Base-by-base conservation (phyloP, 2,888 invertebrate genomes). In the Xestia xanthographa region DNA sequence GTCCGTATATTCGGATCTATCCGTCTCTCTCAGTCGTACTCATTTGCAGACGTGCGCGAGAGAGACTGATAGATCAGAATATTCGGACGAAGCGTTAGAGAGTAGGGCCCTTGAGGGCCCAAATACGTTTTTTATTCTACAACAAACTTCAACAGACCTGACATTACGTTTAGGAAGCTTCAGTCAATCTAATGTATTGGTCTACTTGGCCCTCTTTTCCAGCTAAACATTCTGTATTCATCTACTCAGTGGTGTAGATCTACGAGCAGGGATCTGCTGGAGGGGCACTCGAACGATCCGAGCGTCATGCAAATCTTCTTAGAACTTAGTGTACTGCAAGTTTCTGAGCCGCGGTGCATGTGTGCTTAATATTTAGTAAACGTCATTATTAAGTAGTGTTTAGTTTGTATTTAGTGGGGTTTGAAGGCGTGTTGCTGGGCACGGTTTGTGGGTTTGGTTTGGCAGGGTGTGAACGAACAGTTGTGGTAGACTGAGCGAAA, bases 231-330 rank as follows among this genome's bases (percentile, higher is more conserved):
- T 73, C 84, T 84, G 84, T 38, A 63, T 62, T 29, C 11, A 60
- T 74, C 62, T 84, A 56, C 29, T n/a, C 29, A 34, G 50, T 77
- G 77, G 48, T 70, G 34, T 71, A 83, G 48, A 84, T 77, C n/a
- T 72, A 43, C 65, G 75, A 45, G 71, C 6, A n/a, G 53, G 67
- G 70, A 83, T 75, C 83, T 62, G 66, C 63, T 45, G 45, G 75
- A 72, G 73, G 83, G 84, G 77, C 73, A 81, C 84, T 77, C 69
- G 62, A 81, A 81, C 74, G 84, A 72, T 82, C 75, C 79, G 58
- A 72, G 79, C 78, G 79, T 84, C 73, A 84, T 79, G 89, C 84
- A 89, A 89, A 89, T 89, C 89, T 86, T 85, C 87, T 89, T 87
- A 87, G 73, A 82, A 86, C 86, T 88, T 88, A 79, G 73, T 71